Percentiles rank a stretch among this genome's conserved stretches.
These are phyloP conservation scores for Mugil cephalus DNA, from an alignment of 2,113 vertebrate species.

Conservation along the genomic window DNA sequence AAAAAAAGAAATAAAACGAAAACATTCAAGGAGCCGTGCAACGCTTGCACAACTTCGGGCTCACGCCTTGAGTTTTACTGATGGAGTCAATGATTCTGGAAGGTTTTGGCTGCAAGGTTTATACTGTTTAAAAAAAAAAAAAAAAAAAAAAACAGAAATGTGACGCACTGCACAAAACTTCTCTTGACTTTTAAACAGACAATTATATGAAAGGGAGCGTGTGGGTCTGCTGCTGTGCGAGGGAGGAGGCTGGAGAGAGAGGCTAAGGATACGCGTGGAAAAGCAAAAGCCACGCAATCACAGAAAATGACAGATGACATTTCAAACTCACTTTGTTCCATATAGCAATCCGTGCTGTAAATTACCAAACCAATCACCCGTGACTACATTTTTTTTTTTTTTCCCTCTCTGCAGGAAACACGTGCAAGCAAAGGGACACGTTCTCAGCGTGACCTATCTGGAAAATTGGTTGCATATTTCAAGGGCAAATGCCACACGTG, in stretches of 20 bases:
- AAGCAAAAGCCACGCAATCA: constrained; percentile 58
- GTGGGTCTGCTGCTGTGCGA: constrained; percentile 10
- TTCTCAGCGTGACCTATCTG: constrained; percentile 28
- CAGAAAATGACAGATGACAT: constrained; percentile 71
- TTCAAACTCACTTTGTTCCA: constrained; percentile 66
- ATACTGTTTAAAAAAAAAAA: too few relatives aligned
- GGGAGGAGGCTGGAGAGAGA: not conserved
- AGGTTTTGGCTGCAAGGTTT: constrained; percentile 26
- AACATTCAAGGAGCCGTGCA: constrained; percentile 15
- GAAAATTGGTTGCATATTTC: constrained; percentile 47
- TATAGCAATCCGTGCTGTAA: constrained; percentile 47
- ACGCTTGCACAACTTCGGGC: not conserved
- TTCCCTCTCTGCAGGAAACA: constrained; percentile 19
- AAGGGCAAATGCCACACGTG: constrained; percentile 56
- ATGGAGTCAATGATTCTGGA: constrained; percentile 39
- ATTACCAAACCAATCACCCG: constrained; percentile 65
- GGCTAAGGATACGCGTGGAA: constrained; percentile 43
- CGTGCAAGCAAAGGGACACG: constrained; percentile 3
- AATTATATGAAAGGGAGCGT: constrained; percentile 28
- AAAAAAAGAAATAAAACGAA: not conserved
- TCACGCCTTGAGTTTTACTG: constrained; percentile 28
- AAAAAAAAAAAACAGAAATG: too few relatives aligned
- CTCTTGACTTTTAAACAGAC: constrained; percentile 46
- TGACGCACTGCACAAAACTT: constrained; percentile 44
- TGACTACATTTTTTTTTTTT: constrained; percentile 29